These are phyloP conservation scores for Nyleta sp. DNA, from an alignment of 2,888 invertebrate genomes.

Conservation along the genomic window DNA sequence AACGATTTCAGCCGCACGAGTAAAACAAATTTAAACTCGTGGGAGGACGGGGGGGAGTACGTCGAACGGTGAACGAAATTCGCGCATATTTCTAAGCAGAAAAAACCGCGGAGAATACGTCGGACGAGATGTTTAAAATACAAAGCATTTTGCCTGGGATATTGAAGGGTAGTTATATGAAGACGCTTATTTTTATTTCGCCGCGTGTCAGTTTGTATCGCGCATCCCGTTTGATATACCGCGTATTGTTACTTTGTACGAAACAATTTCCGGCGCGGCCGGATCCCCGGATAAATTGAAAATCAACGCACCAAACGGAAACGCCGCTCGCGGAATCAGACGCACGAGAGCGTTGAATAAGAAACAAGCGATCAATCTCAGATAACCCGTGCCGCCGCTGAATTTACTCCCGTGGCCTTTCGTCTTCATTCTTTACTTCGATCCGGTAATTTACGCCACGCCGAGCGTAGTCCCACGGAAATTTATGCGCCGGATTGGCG, in stretches of 20 bases:
- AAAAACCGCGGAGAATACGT: constrained; percentile 8
- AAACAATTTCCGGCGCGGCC: constrained; percentile 59
- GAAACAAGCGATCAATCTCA: constrained; percentile 74
- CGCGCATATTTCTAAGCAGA: not conserved
- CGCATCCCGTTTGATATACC: constrained; percentile 40
- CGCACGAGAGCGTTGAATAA: constrained; percentile 69
- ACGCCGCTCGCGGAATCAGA: constrained; percentile 67
- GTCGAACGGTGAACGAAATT: too few species aligned
- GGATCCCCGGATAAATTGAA: constrained; percentile 70
- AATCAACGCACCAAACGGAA: constrained; percentile 71
- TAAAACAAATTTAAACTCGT: too few species aligned
- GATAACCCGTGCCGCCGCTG: constrained; percentile 71
- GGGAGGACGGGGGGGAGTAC: too few species aligned
- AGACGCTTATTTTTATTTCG: constrained; percentile 33
- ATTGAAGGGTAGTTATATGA: constrained; percentile 40
- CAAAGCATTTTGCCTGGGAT: constrained; percentile 25
- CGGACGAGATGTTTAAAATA: constrained; percentile 30
- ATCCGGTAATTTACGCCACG: constrained; percentile 70
- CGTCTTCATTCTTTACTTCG: constrained; percentile 66
- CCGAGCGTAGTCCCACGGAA: constrained; percentile 66
- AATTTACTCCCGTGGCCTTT: constrained; percentile 68
- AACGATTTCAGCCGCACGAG: too few species aligned
- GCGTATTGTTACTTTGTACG: constrained; percentile 48
- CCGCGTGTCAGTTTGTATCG: constrained; percentile 22
- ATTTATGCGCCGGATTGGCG: constrained; percentile 66